Base-by-base conservation (phyloP, 1,140 invertebrate genomes). In the Fragariocoptes setiger region DNA sequence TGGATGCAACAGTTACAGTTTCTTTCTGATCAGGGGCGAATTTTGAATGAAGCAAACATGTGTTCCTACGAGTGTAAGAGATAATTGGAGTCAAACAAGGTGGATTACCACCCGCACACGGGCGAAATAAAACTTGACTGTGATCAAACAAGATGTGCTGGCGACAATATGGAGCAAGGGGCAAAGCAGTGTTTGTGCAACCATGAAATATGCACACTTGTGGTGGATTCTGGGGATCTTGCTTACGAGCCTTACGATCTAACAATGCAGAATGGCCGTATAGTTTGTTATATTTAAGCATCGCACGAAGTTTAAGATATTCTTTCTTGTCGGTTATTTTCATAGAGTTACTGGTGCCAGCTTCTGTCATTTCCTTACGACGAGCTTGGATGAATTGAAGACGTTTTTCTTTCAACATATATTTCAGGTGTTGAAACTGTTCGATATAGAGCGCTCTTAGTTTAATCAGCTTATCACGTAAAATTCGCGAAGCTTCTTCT, bases 371-470 rank as follows among this genome's bases (percentile, higher is more conserved):
- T 20, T 48, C 43, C 17, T 13, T 18, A 19, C 43, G 42, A 3
- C 38, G 5, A 12, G 37, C n/a, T 3, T 36, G 36, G 18, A 45
- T 16, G 56, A 82, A 85, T 50, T 68, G 66, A 36, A 71, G 53
- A 21, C 75, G 59, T 25, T 72, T 70, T 49, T 76, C 71, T 48
- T 63, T 68, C 25, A 85, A 57, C 1, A 70, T 52, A 46, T 72
- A 65, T 38, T 74, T 66, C 22, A 85, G 57, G 41, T 74, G 61
- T 49, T 68, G 66, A 52, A 77, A 74, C 53, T 86, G 76, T 21
- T 73, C 68, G 38, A 77, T 70, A 50, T 86, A 88, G 15, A 83
- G 60, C 0, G 69, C 65, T 51, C 83, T 77, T 5, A 88, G 57
- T 37, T 69, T 62, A 5, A 71, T 67, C 42, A 86, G 54, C 51